phyloP scores from a whole-genome alignment of 2,888 invertebrate genomes.

The Eupithecia inturbata region DNA sequence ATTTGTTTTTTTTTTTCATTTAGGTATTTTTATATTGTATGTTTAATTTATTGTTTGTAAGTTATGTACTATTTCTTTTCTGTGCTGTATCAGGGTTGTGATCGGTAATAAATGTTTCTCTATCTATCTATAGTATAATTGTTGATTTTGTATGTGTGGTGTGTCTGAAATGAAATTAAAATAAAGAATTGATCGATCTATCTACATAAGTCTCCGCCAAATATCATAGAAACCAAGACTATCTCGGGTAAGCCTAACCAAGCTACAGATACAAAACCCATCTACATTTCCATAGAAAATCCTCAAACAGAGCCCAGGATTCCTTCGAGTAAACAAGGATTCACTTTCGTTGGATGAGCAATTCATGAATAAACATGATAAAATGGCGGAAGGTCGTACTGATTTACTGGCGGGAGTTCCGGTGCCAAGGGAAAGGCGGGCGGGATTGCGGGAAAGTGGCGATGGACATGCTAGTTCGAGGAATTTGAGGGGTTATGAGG shows the following conservation, averaged over 20 bases:
- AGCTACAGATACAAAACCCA: not conserved
- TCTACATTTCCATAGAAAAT: conserved; percentile 16
- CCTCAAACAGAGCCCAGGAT: conserved; percentile 39
- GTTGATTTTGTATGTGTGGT: too few relatives aligned
- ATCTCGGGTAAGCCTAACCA: not conserved
- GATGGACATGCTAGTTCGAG: conserved; percentile 16
- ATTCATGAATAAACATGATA: conserved; percentile 83
- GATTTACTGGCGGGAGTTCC: conserved; percentile 69
- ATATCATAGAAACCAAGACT: not conserved
- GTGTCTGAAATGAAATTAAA: too few relatives aligned
- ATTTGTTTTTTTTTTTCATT: too few relatives aligned
- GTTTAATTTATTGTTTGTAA: too few relatives aligned
- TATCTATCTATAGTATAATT: too few relatives aligned
- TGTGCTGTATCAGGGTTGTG: too few relatives aligned
- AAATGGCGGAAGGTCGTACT: conserved; percentile 72
- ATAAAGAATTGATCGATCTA: too few relatives aligned
- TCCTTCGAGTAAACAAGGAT: conserved; percentile 70
- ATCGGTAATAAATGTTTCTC: too few relatives aligned
- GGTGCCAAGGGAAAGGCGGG: conserved; percentile 31
- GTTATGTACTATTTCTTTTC: too few relatives aligned
- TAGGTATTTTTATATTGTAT: too few relatives aligned
- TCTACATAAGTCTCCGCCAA: too few relatives aligned
- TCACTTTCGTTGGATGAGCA: conserved; percentile 78
- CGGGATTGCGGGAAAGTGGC: conserved; percentile 13
- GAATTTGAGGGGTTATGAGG: not conserved